phyloP scores from a whole-genome alignment of 2,888 invertebrate species.

The Selenia dentaria region DNA sequence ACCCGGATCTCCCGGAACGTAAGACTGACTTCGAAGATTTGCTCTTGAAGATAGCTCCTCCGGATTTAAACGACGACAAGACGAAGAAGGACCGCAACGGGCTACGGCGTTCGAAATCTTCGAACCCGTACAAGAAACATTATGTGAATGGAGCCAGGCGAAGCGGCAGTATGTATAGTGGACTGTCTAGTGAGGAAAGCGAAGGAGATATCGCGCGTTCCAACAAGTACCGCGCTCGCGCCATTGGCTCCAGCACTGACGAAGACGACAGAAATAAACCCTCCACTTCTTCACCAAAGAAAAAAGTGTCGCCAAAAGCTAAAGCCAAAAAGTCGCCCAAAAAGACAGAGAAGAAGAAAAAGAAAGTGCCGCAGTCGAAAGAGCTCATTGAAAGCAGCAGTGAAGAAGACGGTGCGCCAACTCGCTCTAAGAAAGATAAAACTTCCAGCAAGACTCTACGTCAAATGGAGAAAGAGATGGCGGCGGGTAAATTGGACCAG shows the following conservation, averaged over 20 bases:
- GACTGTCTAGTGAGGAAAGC: slow-evolving; percentile 81
- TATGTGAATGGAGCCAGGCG: slow-evolving; percentile 91
- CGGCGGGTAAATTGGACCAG: slow-evolving; percentile 77
- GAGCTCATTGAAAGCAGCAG: slow-evolving; percentile 85
- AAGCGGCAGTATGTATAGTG: slow-evolving; percentile 87
- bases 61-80: slow-evolving; percentile 85
- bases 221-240: slow-evolving; percentile 60
- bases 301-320: slow-evolving; percentile 71
- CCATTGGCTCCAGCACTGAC: slow-evolving; percentile 84
- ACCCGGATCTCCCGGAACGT: slow-evolving; percentile 87
- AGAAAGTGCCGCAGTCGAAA: slow-evolving; percentile 75
- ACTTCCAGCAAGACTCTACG: slow-evolving; percentile 86
- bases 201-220: slow-evolving; percentile 63
- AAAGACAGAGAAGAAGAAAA: slow-evolving; percentile 75
- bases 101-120: slow-evolving; percentile 78
- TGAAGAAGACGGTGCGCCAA: slow-evolving; percentile 82
- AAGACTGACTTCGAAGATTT: slow-evolving; percentile 88
- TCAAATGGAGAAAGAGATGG: slow-evolving; percentile 90
- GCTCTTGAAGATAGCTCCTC: slow-evolving; percentile 88
- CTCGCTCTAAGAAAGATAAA: slow-evolving; percentile 63
- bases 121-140: slow-evolving; percentile 90
- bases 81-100: slow-evolving; percentile 88
- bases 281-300: slow-evolving; percentile 69
- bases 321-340: slow-evolving; percentile 72
- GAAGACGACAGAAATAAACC: slow-evolving; percentile 77